A percentile compares a stretch with the other conserved stretches of the same genome.
Conservation (phyloP, 2,113 vertebrate species). For the Nyctibius bracteatus region DNA sequence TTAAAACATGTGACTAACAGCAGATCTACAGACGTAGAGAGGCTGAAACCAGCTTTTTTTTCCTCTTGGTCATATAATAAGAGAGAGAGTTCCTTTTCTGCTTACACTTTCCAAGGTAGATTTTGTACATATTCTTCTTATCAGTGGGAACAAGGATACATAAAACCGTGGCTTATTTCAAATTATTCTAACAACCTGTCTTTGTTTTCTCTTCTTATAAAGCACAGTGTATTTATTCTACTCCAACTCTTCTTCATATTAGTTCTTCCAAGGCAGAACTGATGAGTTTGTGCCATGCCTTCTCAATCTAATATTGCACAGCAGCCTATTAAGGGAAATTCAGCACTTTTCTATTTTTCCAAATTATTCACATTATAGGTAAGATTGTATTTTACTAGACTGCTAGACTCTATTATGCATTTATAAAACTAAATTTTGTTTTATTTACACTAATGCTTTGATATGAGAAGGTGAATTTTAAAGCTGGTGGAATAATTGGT, state of each 20-base stretch:
- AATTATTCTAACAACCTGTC: background rate
- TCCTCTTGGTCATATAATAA: background rate
- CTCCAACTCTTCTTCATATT: background rate
- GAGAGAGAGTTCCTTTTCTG: background rate
- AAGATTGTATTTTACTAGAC: background rate
- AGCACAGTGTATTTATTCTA: background rate
- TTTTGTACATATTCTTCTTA: background rate
- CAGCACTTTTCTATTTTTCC: background rate
- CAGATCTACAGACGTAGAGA: background rate
- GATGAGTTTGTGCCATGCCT: background rate
- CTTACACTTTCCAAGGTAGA: background rate
- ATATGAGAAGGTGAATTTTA: background rate
- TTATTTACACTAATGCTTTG: background rate
- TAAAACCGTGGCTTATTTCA: background rate
- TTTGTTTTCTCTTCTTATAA: background rate
- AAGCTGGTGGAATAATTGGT: background rate
- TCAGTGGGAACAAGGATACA: background rate
- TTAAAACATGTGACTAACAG: background rate
- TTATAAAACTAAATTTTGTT: background rate
- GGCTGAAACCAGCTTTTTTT: background rate
- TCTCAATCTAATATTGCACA: background rate
- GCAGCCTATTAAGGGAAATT: background rate
- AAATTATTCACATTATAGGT: background rate
- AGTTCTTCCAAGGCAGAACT: background rate
- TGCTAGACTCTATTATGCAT: background rate